A percentile compares a stretch with the other conserved stretches of the same genome.
These are phyloP conservation scores for Drosophila nr. perissopoda DNA, from an alignment of 2,888 invertebrate genomes.

Conservation along the genomic window DNA sequence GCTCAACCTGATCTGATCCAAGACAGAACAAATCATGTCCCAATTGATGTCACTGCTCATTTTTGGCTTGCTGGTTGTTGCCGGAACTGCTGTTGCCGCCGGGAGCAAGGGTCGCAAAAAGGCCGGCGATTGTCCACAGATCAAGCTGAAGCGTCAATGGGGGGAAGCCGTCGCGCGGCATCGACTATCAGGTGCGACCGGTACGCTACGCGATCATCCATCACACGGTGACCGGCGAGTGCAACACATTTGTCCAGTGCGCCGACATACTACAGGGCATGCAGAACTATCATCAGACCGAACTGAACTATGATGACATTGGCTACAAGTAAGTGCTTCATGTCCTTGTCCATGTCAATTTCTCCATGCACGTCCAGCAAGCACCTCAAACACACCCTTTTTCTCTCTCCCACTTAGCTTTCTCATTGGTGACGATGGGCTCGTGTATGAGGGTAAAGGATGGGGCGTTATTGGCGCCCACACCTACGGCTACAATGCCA, in stretches of 20 bases:
- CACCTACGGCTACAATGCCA: constrained; percentile 87
- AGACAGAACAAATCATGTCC: constrained; percentile 12
- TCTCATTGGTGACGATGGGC: constrained; percentile 88
- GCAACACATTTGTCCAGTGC: constrained; percentile 85
- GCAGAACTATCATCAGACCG: constrained; percentile 86
- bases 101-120: constrained; percentile 13
- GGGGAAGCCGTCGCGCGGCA: constrained; percentile 85
- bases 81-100: background rate
- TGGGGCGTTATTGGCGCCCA: constrained; percentile 88
- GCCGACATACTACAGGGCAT: constrained; percentile 85
- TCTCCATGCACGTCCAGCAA: background rate
- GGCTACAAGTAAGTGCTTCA: constrained; percentile 86
- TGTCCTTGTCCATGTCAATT: background rate
- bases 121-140: constrained; percentile 85
- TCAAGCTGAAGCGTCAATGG: constrained; percentile 87
- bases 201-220: constrained; percentile 87
- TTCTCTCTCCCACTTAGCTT: constrained; percentile 84
- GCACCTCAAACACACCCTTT: background rate
- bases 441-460: constrained; percentile 88
- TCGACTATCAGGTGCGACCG: constrained; percentile 87
- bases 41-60: constrained; percentile 13
- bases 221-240: constrained; percentile 86
- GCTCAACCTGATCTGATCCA: background rate
- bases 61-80: background rate
- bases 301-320: constrained; percentile 86